phyloP scores from a whole-genome alignment of 2,888 invertebrate species.

The Liodrosophila aerea region DNA sequence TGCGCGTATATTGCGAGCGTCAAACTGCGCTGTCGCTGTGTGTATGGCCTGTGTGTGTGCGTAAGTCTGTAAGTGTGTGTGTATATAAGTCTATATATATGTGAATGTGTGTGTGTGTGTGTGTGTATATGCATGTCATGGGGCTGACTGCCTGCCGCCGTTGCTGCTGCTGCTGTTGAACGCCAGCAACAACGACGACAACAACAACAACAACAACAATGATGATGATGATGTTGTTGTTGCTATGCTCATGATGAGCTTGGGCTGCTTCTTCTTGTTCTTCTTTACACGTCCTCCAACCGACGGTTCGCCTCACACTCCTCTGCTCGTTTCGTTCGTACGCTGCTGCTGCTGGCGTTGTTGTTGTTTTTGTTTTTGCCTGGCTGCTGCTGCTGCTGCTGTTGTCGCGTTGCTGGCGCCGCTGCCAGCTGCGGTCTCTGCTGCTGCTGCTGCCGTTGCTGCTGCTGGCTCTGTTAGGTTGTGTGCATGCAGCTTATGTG shows the following conservation, averaged over 20 bases:
- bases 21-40: constrained; percentile 55
- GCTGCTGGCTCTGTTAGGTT: constrained; percentile 59
- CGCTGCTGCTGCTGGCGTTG: constrained; percentile 53
- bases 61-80: constrained; percentile 22
- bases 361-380: constrained; percentile 38
- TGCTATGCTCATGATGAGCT: constrained; percentile 19
- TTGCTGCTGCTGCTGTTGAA: constrained; percentile 46
- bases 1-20: constrained; percentile 64
- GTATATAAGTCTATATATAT: constrained; percentile 20
- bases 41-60: constrained; percentile 32
- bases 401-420: constrained; percentile 52
- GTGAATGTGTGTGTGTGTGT: constrained; percentile 15
- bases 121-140: constrained; percentile 49
- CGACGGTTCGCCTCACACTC: constrained; percentile 53
- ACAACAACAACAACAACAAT: constrained; percentile 22
- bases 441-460: constrained; percentile 41
- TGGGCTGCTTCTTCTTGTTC: constrained; percentile 63
- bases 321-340: constrained; percentile 60
- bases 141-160: constrained; percentile 54
- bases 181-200: constrained; percentile 42
- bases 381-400: constrained; percentile 50
- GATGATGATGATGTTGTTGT: constrained; percentile 55
- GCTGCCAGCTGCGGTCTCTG: constrained; percentile 56
- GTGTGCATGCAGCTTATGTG: constrained; percentile 78
- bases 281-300: constrained; percentile 77